phyloP scores from a whole-genome alignment of 2,113 vertebrate genomes.

The Tragelaphus strepsiceros region DNA sequence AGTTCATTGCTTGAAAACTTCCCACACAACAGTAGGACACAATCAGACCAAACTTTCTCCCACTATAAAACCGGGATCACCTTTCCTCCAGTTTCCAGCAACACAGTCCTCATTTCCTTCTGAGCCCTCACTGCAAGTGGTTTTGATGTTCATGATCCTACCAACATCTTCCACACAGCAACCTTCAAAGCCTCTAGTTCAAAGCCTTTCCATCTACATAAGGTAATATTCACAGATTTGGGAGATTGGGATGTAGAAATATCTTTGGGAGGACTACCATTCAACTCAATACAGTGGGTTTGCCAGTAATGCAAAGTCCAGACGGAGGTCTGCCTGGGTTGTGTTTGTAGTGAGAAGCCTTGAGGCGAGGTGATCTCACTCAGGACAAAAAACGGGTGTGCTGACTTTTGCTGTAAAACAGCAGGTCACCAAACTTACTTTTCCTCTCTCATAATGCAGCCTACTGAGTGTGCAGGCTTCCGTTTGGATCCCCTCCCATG shows the following conservation, averaged over 20 bases:
- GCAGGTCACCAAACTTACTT: background rate
- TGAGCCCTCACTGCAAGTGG: background rate
- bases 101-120: background rate
- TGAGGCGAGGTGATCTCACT: background rate
- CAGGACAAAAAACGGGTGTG: background rate
- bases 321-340: background rate
- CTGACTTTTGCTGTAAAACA: background rate
- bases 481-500: fast-evolving
- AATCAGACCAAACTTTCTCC: background rate
- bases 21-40: background rate
- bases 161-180: background rate
- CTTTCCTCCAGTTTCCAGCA: background rate
- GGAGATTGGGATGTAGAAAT: background rate
- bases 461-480: background rate
- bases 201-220: background rate
- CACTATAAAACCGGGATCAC: background rate
- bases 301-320: background rate
- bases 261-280: background rate
- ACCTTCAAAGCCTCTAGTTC: background rate
- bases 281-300: background rate
- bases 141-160: background rate
- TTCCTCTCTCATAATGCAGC: background rate
- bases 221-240: background rate
- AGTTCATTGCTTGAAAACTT: background rate
- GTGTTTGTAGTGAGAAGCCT: background rate